Evolutionary conservation across 2,797 vertebrate species (phyloP).

Genomic region (Chlorospingus semifuscus): DNA sequence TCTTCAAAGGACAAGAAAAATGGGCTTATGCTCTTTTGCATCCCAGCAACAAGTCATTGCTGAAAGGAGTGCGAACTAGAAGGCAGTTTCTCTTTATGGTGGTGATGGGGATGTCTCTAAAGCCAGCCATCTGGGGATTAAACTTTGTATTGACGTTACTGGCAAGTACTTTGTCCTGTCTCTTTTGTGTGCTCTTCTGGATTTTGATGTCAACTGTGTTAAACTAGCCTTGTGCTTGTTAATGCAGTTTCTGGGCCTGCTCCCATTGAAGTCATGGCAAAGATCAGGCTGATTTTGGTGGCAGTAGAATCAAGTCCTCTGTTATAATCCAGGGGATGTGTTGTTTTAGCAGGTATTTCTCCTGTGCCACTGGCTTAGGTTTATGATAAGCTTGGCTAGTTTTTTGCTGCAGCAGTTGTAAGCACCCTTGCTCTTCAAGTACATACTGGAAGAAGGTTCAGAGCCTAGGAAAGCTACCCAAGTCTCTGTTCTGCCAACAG

Average conservation of each 20-base stretch:
- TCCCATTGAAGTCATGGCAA: constrained; percentile 58
- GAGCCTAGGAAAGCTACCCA: background rate
- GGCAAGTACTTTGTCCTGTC: constrained; percentile 62
- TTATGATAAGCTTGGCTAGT: background rate
- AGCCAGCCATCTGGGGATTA: constrained; percentile 65
- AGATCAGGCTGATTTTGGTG: constrained; percentile 48
- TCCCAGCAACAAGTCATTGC: constrained; percentile 28
- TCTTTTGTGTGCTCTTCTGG: constrained; percentile 60
- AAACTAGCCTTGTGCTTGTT: constrained; percentile 53
- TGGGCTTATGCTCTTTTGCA: constrained; percentile 25
- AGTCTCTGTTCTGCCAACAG: background rate
- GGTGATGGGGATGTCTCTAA: constrained; percentile 46
- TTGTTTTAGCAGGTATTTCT: background rate
- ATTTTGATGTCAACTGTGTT: constrained; percentile 62
- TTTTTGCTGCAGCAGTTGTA: background rate
- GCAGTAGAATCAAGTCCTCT: background rate
- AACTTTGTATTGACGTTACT: constrained; percentile 57
- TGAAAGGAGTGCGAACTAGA: constrained; percentile 43
- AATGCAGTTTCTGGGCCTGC: constrained; percentile 46
- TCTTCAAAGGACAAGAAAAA: constrained; percentile 55
- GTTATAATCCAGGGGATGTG: background rate
- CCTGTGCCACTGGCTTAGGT: background rate
- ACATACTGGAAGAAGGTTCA: background rate
- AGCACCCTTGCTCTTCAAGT: background rate
- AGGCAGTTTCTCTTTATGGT: constrained; percentile 54